Evolutionary conservation across 2,888 invertebrate species (phyloP), one percentile per base, ranked within the genome.

Genomic region (Meteorus colon): DNA sequence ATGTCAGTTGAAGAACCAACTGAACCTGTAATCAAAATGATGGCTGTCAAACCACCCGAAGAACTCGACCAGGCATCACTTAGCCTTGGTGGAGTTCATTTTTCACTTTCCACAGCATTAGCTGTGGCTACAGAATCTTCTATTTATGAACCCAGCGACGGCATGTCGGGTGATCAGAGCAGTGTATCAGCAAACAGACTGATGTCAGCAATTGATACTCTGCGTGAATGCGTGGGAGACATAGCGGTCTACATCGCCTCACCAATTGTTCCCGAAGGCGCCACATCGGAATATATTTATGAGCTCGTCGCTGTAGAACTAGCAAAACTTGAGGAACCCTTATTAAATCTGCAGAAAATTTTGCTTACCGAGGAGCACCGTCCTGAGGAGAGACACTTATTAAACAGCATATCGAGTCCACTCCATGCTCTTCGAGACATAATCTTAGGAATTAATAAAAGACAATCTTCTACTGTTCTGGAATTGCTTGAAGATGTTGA

Each of bases 401-500:
- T 88, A 41, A 79, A 82, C 12, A 83, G 85, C n/a, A 73, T 89
- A 34, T 69, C 84, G 2, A 72, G 74, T 24, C 87, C 88, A 0
- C 79, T 89, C 10, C 75, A 78, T n/a, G 82, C 81, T 34, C 77
- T 88, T 55, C 85, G 83, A 77, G 60, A 60, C 4, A 69, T 86
- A 4, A 72, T 85, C n/a, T 73, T 78, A 24, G 77, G 79, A n/a
- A 80, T 88, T 27, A 76, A 79, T 0, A 75, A 84, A 29, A 81
- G 81, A 75, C 16, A 74, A 79, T 4, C 81, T 81, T 8, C 80
- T 6, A 77, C 83, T 1, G 73, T 88, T 19, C 45, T 86, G 4
- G 81, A 85, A 62, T 74, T 87, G n/a, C 72, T 88, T 4, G 86
- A 86, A 74, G 87, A 86, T 48, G 84, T 88, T 45, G 84, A 86